phyloP scores from a whole-genome alignment of 2,888 invertebrate genomes.

The Leucania comma region DNA sequence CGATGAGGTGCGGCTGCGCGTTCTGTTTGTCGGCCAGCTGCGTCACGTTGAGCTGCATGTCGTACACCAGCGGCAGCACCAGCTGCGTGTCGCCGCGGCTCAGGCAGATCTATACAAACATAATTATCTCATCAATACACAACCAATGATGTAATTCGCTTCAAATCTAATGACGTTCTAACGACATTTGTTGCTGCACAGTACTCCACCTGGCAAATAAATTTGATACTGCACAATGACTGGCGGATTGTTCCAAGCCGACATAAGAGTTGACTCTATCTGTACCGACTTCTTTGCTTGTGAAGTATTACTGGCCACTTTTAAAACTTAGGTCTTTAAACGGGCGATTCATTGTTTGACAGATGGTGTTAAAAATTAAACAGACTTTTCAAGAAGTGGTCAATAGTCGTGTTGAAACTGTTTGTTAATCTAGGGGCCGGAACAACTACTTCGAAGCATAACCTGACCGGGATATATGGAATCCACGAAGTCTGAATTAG shows the following conservation, averaged over 20 bases:
- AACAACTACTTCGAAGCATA: neutral
- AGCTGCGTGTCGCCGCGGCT: slow-evolving; percentile 90
- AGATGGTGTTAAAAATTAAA: too few species aligned
- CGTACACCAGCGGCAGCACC: slow-evolving; percentile 97
- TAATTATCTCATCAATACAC: neutral
- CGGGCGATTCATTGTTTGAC: neutral
- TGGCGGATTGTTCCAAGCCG: too few species aligned
- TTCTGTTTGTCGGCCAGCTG: slow-evolving; percentile 96
- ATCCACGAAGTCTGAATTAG: too few species aligned
- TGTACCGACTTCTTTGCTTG: neutral
- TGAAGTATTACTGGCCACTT: neutral
- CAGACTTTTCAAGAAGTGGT: too few species aligned
- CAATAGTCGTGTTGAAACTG: too few species aligned
- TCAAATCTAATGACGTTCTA: too few species aligned
- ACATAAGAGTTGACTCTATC: too few species aligned
- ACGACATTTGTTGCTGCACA: too few species aligned
- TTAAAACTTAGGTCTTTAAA: neutral
- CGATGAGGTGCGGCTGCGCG: slow-evolving; percentile 87
- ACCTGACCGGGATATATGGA: too few species aligned
- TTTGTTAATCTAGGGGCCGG: neutral
- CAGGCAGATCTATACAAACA: slow-evolving; percentile 80
- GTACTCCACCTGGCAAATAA: too few species aligned
- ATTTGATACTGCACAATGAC: too few species aligned
- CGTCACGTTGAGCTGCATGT: slow-evolving; percentile 96
- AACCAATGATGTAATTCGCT: neutral